These are phyloP conservation scores for Accipiter virgatus DNA, from an alignment of 2,113 vertebrate genomes.

Conservation along the genomic window DNA sequence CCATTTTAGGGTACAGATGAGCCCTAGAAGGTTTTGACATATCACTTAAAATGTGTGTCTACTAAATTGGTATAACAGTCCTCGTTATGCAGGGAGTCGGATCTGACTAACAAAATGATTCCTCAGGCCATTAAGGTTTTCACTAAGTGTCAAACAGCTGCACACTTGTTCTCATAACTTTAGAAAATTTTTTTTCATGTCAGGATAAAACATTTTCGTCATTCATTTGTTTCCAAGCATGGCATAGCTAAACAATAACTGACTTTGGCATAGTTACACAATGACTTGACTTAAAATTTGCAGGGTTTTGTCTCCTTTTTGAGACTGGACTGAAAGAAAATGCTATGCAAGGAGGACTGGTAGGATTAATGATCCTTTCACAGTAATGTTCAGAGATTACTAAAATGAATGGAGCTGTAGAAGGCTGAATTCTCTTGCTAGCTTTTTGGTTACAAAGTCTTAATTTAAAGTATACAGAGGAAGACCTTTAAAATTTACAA, in stretches of 20 bases:
- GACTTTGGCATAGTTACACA: not conserved
- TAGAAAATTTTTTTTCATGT: not conserved
- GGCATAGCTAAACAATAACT: not conserved
- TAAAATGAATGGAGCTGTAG: not conserved
- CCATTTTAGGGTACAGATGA: no score
- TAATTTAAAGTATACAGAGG: not conserved
- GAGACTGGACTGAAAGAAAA: not conserved
- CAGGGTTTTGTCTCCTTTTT: not conserved
- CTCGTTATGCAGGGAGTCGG: not conserved
- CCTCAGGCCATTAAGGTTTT: not conserved
- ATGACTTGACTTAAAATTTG: not conserved
- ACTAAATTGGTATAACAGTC: not conserved
- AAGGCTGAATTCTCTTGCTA: not conserved
- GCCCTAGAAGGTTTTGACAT: not conserved
- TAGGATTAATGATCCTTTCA: not conserved
- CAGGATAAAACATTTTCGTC: not conserved
- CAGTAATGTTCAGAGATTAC: not conserved
- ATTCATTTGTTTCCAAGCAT: not conserved
- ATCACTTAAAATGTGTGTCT: not conserved
- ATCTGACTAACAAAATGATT: not conserved
- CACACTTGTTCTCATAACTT: not conserved
- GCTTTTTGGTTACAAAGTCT: not conserved
- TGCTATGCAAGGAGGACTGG: not conserved
- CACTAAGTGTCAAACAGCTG: not conserved
- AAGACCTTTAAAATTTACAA: not conserved